Base-by-base conservation (phyloP, 2,113 vertebrate species). In the Phasianus colchicus region DNA sequence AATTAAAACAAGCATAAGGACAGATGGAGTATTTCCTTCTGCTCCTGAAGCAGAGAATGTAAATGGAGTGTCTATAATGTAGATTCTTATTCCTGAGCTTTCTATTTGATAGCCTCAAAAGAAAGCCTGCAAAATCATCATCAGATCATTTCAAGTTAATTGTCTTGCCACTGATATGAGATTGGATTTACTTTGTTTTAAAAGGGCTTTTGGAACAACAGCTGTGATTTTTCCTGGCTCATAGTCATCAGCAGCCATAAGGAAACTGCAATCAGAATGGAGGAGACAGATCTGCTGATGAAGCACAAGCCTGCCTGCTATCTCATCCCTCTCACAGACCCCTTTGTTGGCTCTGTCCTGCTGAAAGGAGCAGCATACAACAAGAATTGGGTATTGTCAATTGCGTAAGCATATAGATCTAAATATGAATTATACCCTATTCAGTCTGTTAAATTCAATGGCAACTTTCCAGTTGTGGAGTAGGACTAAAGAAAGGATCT, bases 221-320 rank as follows among this genome's bases (percentile, higher is more conserved):
- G 76, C 72, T 93, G 86, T 89, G 71, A 76, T 84, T 79, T 78
- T 94, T 84, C 70, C 63, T 89, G 70, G 30, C 78, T 93, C 21
- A n/a, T 86, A 75, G 88, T 83, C 73, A 92, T 30, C 65, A 87
- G 7, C 63, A 90, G 43, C 83, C 84, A 16, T 83, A 95, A 94
- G 74, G 77, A 95, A 95, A 82, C 81, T 72, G 73, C 70, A 93
- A 9, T 92, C 77, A 85, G 84, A 93, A 79, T 5, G 9, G 57
- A 93, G 47, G 54, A 94, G 94, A 92, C 78, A 57, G 86, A 95
- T 93, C 60, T 93, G 92, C 91, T 96, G 92, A 94, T 76, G 71
- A 91, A 93, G 92, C 91, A 90, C 83, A 92, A 96, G 63, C 71
- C 58, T 93, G 47, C 21, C 30, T 90, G 0, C 0, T 55, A 61